A percentile compares a stretch with the other conserved stretches of the same genome.
These are phyloP conservation scores for Trachurus trachurus DNA, from an alignment of 2,797 vertebrate genomes.

Conservation along the genomic window DNA sequence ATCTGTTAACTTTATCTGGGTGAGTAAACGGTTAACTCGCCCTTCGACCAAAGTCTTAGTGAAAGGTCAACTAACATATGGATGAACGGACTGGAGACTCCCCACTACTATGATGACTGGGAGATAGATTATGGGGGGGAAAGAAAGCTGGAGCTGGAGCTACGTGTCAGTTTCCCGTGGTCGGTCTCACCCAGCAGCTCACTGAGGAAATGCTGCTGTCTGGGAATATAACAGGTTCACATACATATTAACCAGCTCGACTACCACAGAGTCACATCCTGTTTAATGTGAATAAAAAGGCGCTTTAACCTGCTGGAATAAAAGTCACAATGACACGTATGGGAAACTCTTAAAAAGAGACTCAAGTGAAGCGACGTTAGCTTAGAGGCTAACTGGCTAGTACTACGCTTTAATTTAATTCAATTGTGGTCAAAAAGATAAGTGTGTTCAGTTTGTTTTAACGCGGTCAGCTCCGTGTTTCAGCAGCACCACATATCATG, in stretches of 20 bases:
- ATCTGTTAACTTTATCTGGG: not conserved
- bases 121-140: conserved; percentile 43
- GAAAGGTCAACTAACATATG: not conserved
- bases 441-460: not conserved
- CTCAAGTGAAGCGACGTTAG: conserved; percentile 16
- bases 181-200: conserved; percentile 38
- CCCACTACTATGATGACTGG: conserved; percentile 11
- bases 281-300: not conserved
- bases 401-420: not conserved
- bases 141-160: conserved; percentile 49
- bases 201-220: not conserved
- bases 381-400: not conserved
- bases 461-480: not conserved
- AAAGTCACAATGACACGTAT: not conserved
- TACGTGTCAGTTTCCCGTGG: conserved; percentile 84
- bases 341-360: not conserved
- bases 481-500: not conserved
- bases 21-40: not conserved
- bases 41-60: not conserved
- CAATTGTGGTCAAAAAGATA: not conserved
- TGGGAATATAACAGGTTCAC: not conserved
- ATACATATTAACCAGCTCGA: not conserved
- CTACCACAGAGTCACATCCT: too few species aligned
- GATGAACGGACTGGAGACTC: not conserved
- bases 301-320: not conserved